These are phyloP conservation scores for Apis cerana DNA, from an alignment of 1,140 invertebrate species.

Conservation along the genomic window DNA sequence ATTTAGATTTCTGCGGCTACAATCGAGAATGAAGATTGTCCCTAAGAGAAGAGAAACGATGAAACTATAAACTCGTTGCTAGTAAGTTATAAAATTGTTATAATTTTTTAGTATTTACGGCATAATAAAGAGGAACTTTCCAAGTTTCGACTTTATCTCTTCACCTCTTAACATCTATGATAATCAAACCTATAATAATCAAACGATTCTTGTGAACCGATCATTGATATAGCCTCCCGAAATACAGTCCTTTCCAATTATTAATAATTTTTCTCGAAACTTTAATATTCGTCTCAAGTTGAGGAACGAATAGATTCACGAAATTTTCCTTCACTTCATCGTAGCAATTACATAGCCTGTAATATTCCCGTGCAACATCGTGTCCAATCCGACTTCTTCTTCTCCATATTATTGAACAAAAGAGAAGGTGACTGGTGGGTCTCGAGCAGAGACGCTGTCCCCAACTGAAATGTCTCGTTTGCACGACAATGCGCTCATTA, in stretches of 20 bases:
- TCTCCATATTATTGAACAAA: not conserved
- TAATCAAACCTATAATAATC: slow-evolving; percentile 71
- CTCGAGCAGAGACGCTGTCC: not conserved
- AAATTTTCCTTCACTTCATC: slow-evolving; percentile 3
- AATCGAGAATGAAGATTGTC: not conserved
- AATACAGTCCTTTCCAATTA: too few relatives aligned
- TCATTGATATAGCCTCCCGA: not conserved
- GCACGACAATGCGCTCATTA: slow-evolving; percentile 65
- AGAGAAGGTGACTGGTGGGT: not conserved
- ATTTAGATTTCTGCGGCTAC: slow-evolving; percentile 19
- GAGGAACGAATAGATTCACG: not conserved
- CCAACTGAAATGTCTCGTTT: slow-evolving; percentile 52
- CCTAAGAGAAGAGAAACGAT: slow-evolving; percentile 52
- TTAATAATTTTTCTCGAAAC: not conserved
- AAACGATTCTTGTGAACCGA: not conserved
- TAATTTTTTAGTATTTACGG: slow-evolving; percentile 77
- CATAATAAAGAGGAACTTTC: slow-evolving; percentile 77
- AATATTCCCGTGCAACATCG: not conserved
- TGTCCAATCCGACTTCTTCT: not conserved
- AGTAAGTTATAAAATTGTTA: slow-evolving; percentile 79
- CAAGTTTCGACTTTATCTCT: slow-evolving; percentile 73
- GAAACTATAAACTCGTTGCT: slow-evolving; percentile 76
- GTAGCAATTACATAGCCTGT: slow-evolving; percentile 15
- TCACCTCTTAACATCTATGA: slow-evolving; percentile 71
- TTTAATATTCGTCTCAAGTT: not conserved